Evolutionary conservation across 1,140 invertebrate genomes (phyloP).

Genomic region (Microplitis mediator): DNA sequence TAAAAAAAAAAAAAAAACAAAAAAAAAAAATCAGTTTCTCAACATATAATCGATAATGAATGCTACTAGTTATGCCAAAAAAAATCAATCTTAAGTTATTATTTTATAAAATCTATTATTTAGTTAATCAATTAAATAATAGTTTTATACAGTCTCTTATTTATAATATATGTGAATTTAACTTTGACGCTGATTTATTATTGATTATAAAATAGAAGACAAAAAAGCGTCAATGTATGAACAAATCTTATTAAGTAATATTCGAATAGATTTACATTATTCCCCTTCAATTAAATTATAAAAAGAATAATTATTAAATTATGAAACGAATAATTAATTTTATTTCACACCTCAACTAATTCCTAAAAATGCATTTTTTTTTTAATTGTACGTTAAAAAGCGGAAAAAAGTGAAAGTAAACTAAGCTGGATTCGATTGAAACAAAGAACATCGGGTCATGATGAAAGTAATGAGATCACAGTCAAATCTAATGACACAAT

Average conservation of each 20-base stretch:
- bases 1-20: too few relatives aligned
- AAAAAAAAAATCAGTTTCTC: too few relatives aligned
- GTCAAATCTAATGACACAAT: slow-evolving; percentile 27
- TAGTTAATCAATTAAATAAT: too few relatives aligned
- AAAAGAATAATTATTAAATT: slow-evolving; percentile 16
- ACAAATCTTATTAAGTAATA: neutral
- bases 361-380: slow-evolving; percentile 30
- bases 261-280: neutral
- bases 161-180: too few relatives aligned
- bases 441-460: slow-evolving; percentile 8
- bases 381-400: slow-evolving; percentile 21
- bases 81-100: too few relatives aligned
- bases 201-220: too few relatives aligned
- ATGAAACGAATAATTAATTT: neutral
- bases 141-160: too few relatives aligned
- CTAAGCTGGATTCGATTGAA: slow-evolving; percentile 28
- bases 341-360: neutral
- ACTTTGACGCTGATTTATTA: too few relatives aligned
- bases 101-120: too few relatives aligned
- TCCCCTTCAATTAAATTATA: neutral
- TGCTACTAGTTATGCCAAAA: too few relatives aligned
- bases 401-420: slow-evolving; percentile 36
- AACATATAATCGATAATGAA: too few relatives aligned
- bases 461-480: slow-evolving; percentile 27
- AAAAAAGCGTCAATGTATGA: too few relatives aligned